Percentiles rank a stretch among this genome's conserved stretches.
These are phyloP conservation scores for Hypercompe scribonia DNA, from an alignment of 2,888 invertebrate genomes.

Conservation along the genomic window DNA sequence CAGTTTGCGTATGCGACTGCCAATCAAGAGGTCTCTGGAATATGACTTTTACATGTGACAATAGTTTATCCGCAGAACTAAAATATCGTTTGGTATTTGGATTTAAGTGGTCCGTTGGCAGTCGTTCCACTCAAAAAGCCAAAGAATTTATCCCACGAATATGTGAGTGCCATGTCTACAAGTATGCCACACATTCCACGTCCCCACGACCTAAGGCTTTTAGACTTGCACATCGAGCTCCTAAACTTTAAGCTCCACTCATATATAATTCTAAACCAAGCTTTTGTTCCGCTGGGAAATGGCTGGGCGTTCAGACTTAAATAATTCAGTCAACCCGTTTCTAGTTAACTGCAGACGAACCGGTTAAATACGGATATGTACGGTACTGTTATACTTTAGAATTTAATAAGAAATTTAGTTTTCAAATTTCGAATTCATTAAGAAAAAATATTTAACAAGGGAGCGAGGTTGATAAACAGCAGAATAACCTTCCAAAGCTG, in stretches of 20 bases:
- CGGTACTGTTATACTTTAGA: conserved; percentile 58
- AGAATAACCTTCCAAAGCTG: no score
- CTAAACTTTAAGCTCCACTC: conserved; percentile 86
- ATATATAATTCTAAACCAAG: conserved; percentile 85
- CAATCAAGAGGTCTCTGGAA: no score
- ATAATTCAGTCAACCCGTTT: conserved; percentile 74
- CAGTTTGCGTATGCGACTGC: no score
- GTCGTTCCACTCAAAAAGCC: no score
- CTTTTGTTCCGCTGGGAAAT: conserved; percentile 85
- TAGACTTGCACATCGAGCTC: conserved; percentile 84
- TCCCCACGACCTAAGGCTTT: conserved; percentile 75
- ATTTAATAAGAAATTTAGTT: conserved; percentile 45
- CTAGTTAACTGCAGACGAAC: conserved; percentile 68
- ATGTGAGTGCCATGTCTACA: conserved; percentile 57
- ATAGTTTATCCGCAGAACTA: no score
- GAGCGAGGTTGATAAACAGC: no score
- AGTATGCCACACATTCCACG: conserved; percentile 8
- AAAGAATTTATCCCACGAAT: no score
- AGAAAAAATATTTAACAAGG: no score
- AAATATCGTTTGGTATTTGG: no score
- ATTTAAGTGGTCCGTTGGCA: no score
- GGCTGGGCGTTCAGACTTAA: conserved; percentile 80
- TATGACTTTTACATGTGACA: no score
- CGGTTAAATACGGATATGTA: conserved; percentile 65
- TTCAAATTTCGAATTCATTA: no score